Conservation (phyloP, 2,113 vertebrate species). For the Oryzias curvinotus region DNA sequence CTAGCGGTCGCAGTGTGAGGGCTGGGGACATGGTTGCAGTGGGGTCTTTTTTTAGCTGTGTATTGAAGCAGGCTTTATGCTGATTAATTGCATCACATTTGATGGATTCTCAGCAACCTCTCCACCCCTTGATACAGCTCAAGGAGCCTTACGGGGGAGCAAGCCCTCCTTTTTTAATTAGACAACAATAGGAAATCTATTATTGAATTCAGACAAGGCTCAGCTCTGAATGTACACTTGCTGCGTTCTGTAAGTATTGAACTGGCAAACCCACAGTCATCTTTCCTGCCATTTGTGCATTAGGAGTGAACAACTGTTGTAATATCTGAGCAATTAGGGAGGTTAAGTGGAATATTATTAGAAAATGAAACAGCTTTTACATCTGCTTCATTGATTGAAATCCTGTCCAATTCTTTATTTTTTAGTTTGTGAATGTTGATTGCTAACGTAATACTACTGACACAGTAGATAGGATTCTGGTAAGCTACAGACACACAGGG, state of each 20-base stretch:
- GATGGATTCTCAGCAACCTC: conserved; percentile 63
- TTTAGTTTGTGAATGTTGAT: neutral
- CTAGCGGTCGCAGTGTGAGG: conserved; percentile 20
- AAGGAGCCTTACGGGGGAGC: conserved; percentile 38
- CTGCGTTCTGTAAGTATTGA: conserved; percentile 25
- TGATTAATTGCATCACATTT: conserved; percentile 68
- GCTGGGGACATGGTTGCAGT: conserved; percentile 31
- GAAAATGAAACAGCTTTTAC: too few relatives aligned
- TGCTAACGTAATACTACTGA: neutral
- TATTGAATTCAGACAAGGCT: conserved; percentile 48
- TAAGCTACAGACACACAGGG: too few relatives aligned
- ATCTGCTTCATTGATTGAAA: too few relatives aligned
- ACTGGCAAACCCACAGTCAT: conserved; percentile 25
- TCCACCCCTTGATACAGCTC: conserved; percentile 46
- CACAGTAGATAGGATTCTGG: neutral
- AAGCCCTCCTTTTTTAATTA: conserved; percentile 64
- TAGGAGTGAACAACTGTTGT: too few relatives aligned
- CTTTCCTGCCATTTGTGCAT: conserved; percentile 3
- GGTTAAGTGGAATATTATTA: too few relatives aligned
- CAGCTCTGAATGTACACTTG: conserved; percentile 28
- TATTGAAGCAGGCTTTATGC: conserved; percentile 63
- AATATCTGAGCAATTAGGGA: too few relatives aligned
- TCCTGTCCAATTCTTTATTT: neutral
- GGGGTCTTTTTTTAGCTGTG: conserved; percentile 52
- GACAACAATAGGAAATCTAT: conserved; percentile 66